Evolutionary conservation across 2,797 vertebrate genomes (phyloP).

Genomic region (Yasuhikotakia modesta): DNA sequence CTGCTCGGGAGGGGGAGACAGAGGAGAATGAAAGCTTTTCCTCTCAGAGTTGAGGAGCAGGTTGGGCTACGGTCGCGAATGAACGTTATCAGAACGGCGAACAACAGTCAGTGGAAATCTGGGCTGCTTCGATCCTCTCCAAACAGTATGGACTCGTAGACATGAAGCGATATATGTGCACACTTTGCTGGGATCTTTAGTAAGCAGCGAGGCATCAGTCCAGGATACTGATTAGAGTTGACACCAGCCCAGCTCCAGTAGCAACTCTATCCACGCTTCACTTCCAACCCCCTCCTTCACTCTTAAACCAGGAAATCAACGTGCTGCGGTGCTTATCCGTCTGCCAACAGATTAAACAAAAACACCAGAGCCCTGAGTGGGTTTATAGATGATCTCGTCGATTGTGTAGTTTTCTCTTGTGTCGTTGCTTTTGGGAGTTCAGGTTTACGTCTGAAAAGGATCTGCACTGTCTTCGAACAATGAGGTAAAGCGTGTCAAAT

Average conservation of each 20-base stretch:
- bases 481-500: slow-evolving; percentile 78
- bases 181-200: slow-evolving; percentile 28
- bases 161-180: slow-evolving; percentile 13
- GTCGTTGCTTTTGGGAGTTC: slow-evolving; percentile 58
- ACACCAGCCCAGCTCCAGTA: slow-evolving; percentile 73
- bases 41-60: slow-evolving; percentile 69
- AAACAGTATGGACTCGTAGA: slow-evolving; percentile 13
- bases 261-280: slow-evolving; percentile 72
- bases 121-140: slow-evolving; percentile 7
- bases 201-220: slow-evolving; percentile 46
- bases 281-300: slow-evolving; percentile 62
- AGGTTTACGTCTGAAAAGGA: slow-evolving; percentile 68
- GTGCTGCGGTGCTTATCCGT: slow-evolving; percentile 74
- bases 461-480: slow-evolving; percentile 77
- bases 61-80: slow-evolving; percentile 67
- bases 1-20: slow-evolving; percentile 51
- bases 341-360: slow-evolving; percentile 52
- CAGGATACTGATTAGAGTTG: slow-evolving; percentile 78
- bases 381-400: slow-evolving; percentile 61
- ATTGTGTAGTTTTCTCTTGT: slow-evolving; percentile 40
- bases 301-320: slow-evolving; percentile 83
- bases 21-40: slow-evolving; percentile 63
- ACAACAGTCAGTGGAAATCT: slow-evolving; percentile 48
- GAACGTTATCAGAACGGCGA: slow-evolving; percentile 55
- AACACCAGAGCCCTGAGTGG: slow-evolving; percentile 65